Evolutionary conservation across 2,797 vertebrate species (phyloP).

Genomic region (Hippopotamyrus pictus): DNA sequence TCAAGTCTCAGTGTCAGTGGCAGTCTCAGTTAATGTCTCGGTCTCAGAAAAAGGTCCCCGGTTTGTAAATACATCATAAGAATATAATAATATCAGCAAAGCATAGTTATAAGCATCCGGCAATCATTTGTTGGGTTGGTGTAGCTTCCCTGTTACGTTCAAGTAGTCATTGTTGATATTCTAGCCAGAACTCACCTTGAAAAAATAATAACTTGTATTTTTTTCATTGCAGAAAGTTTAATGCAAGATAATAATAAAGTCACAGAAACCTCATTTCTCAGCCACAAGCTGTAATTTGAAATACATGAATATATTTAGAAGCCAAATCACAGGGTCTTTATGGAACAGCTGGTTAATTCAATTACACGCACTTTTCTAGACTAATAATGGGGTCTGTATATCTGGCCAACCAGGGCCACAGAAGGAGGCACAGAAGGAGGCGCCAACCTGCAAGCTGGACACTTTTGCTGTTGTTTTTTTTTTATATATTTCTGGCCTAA

Average conservation of each 20-base stretch:
- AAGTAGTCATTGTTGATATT: not conserved
- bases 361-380: not conserved
- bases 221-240: not conserved
- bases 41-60: not conserved
- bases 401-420: not conserved
- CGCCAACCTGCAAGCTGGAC: not conserved
- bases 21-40: not conserved
- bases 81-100: not conserved
- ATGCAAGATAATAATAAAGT: not conserved
- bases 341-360: not conserved
- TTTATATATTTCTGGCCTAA: not conserved
- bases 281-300: not conserved
- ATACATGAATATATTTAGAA: constrained; percentile 3
- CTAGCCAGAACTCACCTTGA: not conserved
- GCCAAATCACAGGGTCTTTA: not conserved
- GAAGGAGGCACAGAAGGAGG: too few species aligned
- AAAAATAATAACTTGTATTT: not conserved
- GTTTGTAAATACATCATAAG: not conserved
- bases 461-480: not conserved
- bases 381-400: not conserved
- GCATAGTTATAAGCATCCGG: not conserved
- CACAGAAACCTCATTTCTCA: not conserved
- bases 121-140: not conserved
- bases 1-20: not conserved
- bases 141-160: not conserved